Base-by-base conservation (phyloP, 2,113 vertebrate species). In the Hymenochirus boettgeri region DNA sequence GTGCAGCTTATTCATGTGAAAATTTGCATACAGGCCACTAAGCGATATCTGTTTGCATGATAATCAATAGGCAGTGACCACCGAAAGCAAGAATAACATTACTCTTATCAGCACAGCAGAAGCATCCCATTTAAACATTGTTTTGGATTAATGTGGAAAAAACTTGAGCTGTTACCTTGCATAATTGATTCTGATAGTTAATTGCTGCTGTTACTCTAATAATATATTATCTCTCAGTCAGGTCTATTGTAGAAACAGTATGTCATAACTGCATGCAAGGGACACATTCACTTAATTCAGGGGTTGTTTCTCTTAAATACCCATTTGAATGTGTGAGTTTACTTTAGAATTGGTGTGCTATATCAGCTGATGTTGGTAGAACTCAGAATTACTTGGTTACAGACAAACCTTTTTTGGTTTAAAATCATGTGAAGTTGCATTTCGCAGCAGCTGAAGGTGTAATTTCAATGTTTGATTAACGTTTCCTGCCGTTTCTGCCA, bases 391-490 rank as follows among this genome's bases (percentile, higher is more conserved):
- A 52, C 62, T 56, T 51, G 25, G 19, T 39, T 42, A 56, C 25
- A 52, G 56, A 64, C 62, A 64, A 64, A 64, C 35, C 51, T 56
- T 56, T 56, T 9, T 13, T 35, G 37, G 25, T 54, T 21, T 46
- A 47, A 31, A 65, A 65, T 33, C 42, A 26, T 65, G 63, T 39
- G 54, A 57, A 57, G 63, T 57, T 65, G 63, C 53, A 57, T 65
- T 65, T 65, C 57, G 57, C 48, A 57, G 54, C 54, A 37, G 63
- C 63, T 48, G 54, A 65, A 65, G 57, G 63, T 65, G 63, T 65
- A 57, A 65, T 65, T 65, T 65, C 54, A 57, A 50, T 13, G 11
- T 35, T 57, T 65, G n/a, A n/a, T n/a, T n/a, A n/a, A n/a, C n/a
- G n/a, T n/a, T n/a, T 57, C 57, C 27, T 57, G 57, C 23, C 21